Evolutionary conservation across 2,888 invertebrate species (phyloP), one percentile per base, ranked within the genome.

Genomic region (Aromia moschata): DNA sequence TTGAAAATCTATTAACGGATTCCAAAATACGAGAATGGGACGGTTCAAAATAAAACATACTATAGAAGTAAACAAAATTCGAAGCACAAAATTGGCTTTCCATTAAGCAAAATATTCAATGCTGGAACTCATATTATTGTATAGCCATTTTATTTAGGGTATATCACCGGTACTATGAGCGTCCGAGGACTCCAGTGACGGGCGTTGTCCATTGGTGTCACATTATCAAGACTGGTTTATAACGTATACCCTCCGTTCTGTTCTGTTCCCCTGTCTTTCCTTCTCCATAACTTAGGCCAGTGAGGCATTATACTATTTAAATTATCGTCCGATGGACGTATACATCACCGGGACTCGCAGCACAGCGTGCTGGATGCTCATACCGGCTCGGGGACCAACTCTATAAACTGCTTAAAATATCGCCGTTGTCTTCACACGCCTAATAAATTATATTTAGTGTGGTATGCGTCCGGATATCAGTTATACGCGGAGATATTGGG

Each of bases 381-480:
- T 61, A 56, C 53, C 49, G 11, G 40, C 30, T 16, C 49, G 41
- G 9, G 58, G 58, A 40, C 44, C 58, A 57, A 51, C 59, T 62
- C 64, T 45, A 62, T 64, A 64, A 64, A 64, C 54, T 56, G 56
- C 51, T 62, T 64, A 53, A 64, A 64, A 64, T 64, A 61, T 64
- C 54, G 56, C 54, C 56, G 62, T 40, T 45, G 51, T 64, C 58
- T 36, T 30, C 12, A 17, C 31, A 49, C 47, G 47, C 46, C 55
- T 46, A 43, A 60, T 64, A 62, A 64, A 64, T 64, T 60, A 57
- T 45, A 49, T 63, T 60, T 57, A 55, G 54, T 58, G 43, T 56
- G 45, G 55, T 36, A 37, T 52, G 52, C 25, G 18, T 52, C 25
- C 4, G 7, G 43, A 43, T 36, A 49, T 38, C 49, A 33, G 38